phyloP scores from a whole-genome alignment of 2,113 vertebrate species.

The Oreotragus oreotragus region DNA sequence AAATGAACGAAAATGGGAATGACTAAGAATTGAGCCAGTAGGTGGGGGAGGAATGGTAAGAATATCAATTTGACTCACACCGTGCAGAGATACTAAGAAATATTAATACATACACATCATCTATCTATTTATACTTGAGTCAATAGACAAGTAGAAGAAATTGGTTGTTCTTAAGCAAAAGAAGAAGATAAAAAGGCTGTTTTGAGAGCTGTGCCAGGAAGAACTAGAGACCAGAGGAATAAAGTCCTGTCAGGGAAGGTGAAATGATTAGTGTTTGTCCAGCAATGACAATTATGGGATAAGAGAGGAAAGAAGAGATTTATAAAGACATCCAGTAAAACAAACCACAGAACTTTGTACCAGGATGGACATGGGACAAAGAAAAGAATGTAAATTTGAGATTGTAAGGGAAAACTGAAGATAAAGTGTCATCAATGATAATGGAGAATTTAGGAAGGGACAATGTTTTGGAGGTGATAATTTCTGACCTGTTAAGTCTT shows the following conservation, averaged over 20 bases:
- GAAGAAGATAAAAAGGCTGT: background rate
- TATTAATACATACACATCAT: background rate
- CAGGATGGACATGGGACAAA: background rate
- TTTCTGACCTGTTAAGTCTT: background rate
- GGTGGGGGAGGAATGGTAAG: background rate
- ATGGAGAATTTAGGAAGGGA: background rate
- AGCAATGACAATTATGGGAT: background rate
- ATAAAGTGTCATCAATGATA: background rate
- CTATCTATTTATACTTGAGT: background rate
- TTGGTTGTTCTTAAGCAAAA: constrained; percentile 2
- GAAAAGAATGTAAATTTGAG: background rate
- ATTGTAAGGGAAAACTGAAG: background rate
- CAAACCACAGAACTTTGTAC: background rate
- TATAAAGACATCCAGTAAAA: background rate
- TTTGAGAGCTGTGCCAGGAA: background rate
- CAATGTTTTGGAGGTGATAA: background rate
- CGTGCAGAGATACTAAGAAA: background rate
- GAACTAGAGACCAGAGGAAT: background rate
- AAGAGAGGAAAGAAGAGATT: background rate
- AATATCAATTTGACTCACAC: background rate
- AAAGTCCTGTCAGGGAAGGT: background rate
- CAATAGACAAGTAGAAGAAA: background rate
- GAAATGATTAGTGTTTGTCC: background rate
- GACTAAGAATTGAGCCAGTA: background rate
- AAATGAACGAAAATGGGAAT: background rate